Base-by-base conservation (phyloP, 2,113 vertebrate genomes). In the Indicator maculatus region DNA sequence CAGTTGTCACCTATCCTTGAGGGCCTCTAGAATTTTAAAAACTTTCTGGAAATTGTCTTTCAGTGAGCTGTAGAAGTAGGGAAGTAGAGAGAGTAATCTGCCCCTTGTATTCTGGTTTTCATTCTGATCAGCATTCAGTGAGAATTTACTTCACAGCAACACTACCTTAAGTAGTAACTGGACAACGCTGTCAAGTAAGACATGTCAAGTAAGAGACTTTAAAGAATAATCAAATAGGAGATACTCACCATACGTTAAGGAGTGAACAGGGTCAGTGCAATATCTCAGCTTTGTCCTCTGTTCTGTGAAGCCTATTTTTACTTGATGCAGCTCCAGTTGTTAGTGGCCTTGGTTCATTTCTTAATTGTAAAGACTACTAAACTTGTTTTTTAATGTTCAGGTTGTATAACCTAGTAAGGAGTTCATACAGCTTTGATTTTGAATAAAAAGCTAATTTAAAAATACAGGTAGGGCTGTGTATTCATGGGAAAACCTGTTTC, bases 101-200 rank as follows among this genome's bases (percentile, higher is more conserved):
- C 8, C 27, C 1, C 5, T 73, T 0, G 0, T 30, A 14, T 47
- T 74, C 16, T 74, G 18, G 16, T 38, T 59, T 80, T 71, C 19
- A 4, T 67, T 77, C 11, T 41, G 28, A 9, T 30, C 45, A 33
- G 11, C 50, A 18, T 41, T 9, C 12, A 28, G 23, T 45, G 36
- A 55, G 20, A 77, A 66, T 24, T 81, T 63, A 55, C 33, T 83
- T 69, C 30, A 44, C 17, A 60, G 24, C 12, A 87, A 50, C 18
- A 33, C 8, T 50, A 15, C 7, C 16, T 36, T 72, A 69, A 56
- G 60, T 60, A 33, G 16, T 58, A 76, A 65, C 18, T 44, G 7
- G 16, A 26, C 8, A 38, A 10, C 38, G 36, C 61, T 79, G 44
- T 73, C 30, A 58, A 75, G 10, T 45, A 71, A 90, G 56, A 53